Evolutionary conservation across 2,113 vertebrate genomes (phyloP).

Genomic region (Ciconia maguari): DNA sequence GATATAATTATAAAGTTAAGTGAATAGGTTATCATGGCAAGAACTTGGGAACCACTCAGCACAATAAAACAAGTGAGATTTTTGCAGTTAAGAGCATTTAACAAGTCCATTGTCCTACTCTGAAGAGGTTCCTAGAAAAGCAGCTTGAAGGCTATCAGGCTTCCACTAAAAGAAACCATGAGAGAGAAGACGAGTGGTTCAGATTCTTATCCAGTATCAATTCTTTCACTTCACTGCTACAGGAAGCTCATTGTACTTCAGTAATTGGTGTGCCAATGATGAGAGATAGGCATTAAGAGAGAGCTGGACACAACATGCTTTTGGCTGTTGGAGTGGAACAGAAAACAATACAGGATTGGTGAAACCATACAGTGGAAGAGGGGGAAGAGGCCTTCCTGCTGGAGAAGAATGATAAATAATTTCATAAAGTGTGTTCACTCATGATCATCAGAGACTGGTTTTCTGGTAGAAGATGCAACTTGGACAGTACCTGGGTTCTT

Average conservation of each 20-base stretch:
- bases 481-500: background rate
- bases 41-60: background rate
- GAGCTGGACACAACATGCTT: background rate
- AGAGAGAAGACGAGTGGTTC: background rate
- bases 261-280: background rate
- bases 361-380: background rate
- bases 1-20: background rate
- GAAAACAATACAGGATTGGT: background rate
- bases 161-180: background rate
- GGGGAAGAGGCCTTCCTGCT: background rate
- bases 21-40: background rate
- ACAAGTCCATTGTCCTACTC: background rate
- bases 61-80: background rate
- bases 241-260: background rate
- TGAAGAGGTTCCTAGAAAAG: background rate
- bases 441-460: background rate
- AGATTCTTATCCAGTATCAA: background rate
- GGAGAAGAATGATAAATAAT: background rate
- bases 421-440: background rate
- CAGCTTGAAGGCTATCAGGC: background rate
- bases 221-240: background rate
- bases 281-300: background rate
- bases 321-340: background rate
- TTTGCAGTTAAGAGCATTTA: background rate
- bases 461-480: background rate